Evolutionary conservation across 2,797 vertebrate species (phyloP), one percentile per base, ranked within the genome.

Genomic region (Novumbra hubbsi): DNA sequence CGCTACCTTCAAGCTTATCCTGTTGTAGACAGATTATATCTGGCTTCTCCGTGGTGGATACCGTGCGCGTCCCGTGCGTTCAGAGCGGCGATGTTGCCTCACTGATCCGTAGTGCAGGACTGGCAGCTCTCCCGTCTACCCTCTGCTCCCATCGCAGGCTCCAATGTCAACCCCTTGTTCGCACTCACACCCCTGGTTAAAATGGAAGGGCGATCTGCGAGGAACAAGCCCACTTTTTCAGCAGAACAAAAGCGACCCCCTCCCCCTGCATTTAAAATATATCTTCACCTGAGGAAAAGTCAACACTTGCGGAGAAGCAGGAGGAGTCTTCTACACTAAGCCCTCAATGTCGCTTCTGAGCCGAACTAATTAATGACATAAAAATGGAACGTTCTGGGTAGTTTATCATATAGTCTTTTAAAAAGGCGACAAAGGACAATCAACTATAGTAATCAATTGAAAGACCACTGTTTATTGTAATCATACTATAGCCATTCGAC

Each of bases 221-320:
- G 86, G 90, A 93, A 93, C 93, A 93, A 93, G 88, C 93, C 94
- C 93, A 91, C 90, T 92, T 93, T 57, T 87, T 84, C 83, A 87
- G 78, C 75, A 87, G 89, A 94, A 94, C 93, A 94, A 94, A 94
- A 94, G 92, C 90, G 75, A 76, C 79, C 76, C 75, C 72, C 83
- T 75, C 81, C 81, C 82, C 63, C 76, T 67, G 75, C 70, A 86
- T 84, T 88, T 87, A 83, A 89, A 90, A 85, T 89, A 89, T 89
- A 88, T 85, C 86, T 91, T 89, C 85, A 93, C 92, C 93, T 93
- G 93, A 86, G 89, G 81, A 86, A 77, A 84, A 79, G 62, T 73
- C 71, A 82, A 81, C 78, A 73, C 73, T 78, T 78, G 77, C 32
- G 32, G 49, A 67, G 76, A 73, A 70, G n/a, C 55, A 83, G 84